These are phyloP conservation scores for Ferdinandea cuprea DNA, from an alignment of 2,888 invertebrate species.

Conservation along the genomic window DNA sequence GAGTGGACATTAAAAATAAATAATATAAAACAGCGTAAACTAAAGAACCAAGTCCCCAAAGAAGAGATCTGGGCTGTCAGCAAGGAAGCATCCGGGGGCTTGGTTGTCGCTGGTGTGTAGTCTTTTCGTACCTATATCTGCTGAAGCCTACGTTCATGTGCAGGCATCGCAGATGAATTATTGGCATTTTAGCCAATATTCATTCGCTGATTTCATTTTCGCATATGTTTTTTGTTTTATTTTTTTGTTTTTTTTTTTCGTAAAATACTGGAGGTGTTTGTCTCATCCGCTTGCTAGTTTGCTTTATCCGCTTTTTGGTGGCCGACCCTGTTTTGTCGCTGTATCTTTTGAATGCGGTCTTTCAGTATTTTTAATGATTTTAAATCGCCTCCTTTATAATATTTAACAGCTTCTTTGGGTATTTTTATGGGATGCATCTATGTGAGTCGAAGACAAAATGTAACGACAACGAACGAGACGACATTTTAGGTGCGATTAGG, in stretches of 20 bases:
- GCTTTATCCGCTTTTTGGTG: constrained; percentile 75
- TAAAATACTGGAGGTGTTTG: constrained; percentile 53
- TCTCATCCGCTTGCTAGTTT: constrained; percentile 45
- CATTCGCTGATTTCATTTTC: constrained; percentile 75
- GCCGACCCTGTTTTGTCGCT: constrained; percentile 77
- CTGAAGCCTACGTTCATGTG: constrained; percentile 80
- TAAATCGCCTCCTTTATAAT: constrained; percentile 81
- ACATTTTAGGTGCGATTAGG: constrained; percentile 53
- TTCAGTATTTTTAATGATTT: constrained; percentile 82
- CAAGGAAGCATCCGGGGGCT: constrained; percentile 60
- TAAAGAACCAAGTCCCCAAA: constrained; percentile 25
- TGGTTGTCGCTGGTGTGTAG: constrained; percentile 36
- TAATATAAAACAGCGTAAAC: constrained; percentile 6
- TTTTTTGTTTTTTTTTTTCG: constrained; percentile 29
- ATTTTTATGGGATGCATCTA: constrained; percentile 50
- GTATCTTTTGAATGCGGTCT: constrained; percentile 76
- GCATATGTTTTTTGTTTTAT: constrained; percentile 10
- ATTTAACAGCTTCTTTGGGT: constrained; percentile 70
- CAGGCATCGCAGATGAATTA: constrained; percentile 83
- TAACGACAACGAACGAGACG: constrained; percentile 25
- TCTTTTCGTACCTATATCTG: constrained; percentile 75
- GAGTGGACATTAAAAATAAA: constrained; percentile 57
- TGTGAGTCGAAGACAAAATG: constrained; percentile 16
- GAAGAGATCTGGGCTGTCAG: constrained; percentile 60
- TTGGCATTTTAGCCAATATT: constrained; percentile 83